Conservation (phyloP, 1,140 invertebrate species). For the Drosophila willistoni region DNA sequence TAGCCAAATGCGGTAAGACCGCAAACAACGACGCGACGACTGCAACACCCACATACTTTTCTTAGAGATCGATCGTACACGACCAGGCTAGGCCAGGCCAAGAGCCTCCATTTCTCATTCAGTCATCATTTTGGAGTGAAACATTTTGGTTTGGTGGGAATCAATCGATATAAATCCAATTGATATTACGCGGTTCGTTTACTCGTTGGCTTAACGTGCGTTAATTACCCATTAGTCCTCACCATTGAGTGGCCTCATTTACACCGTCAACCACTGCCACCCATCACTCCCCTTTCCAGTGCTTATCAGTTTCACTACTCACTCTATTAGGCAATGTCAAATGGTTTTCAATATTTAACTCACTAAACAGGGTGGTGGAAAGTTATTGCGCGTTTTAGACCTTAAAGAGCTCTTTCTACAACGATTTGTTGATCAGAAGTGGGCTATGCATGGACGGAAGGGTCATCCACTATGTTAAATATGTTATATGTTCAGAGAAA, state of each 20-base stretch:
- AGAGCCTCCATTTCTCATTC: not conserved
- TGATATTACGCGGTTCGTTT: not conserved
- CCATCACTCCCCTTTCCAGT: not conserved
- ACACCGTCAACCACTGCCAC: not conserved
- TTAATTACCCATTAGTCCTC: not conserved
- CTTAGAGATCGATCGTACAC: not conserved
- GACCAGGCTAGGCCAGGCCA: not conserved
- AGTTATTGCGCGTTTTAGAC: too few relatives aligned
- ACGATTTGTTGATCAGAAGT: too few relatives aligned
- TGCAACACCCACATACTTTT: constrained; percentile 6
- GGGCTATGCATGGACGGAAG: too few relatives aligned
- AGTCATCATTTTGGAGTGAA: not conserved
- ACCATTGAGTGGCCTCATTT: constrained; percentile 2
- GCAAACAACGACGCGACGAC: constrained; percentile 1
- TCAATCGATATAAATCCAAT: constrained; percentile 1
- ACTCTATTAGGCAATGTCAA: not conserved
- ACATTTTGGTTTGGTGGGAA: not conserved
- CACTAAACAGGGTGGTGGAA: too few relatives aligned
- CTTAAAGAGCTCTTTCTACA: not conserved
- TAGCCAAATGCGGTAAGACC: constrained; percentile 12
- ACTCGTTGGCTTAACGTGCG: not conserved
- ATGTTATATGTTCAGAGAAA: too few relatives aligned
- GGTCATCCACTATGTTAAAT: too few relatives aligned
- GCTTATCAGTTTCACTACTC: not conserved
- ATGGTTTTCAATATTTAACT: not conserved